phyloP scores from a whole-genome alignment of 92 coral and sea anemone genomes.

The Blastomussa wellsi region DNA sequence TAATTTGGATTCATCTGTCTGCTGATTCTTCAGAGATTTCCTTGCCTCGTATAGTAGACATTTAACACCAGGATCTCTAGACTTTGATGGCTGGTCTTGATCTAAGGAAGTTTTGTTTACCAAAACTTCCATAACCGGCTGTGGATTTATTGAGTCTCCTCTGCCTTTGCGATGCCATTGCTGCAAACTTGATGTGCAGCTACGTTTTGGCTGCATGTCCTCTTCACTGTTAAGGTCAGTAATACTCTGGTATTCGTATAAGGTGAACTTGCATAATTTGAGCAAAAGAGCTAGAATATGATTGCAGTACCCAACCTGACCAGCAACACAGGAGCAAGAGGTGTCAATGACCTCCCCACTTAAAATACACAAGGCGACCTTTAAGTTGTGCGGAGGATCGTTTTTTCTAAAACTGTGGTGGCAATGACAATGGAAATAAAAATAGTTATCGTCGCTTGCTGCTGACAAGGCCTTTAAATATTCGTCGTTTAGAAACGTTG shows the following conservation, averaged over 20 bases:
- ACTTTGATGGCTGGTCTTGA: not conserved
- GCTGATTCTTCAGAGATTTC: conserved; percentile 19
- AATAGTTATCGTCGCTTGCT: conserved; percentile 32
- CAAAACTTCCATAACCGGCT: conserved; percentile 43
- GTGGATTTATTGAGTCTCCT: conserved; percentile 6
- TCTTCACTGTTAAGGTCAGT: not conserved
- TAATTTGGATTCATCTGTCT: conserved; percentile 40
- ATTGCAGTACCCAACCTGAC: conserved; percentile 53
- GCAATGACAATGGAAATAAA: conserved; percentile 29
- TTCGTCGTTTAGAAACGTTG: conserved; percentile 39
- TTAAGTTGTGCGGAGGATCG: conserved; percentile 44
- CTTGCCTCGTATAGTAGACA: conserved; percentile 30
- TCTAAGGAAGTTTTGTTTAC: conserved; percentile 34
- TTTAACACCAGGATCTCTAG: not conserved
- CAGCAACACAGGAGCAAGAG: conserved; percentile 36
- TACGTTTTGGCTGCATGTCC: not conserved
- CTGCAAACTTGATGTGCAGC: not conserved
- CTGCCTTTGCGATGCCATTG: conserved; percentile 16
- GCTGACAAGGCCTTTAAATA: conserved; percentile 37
- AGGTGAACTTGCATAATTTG: not conserved
- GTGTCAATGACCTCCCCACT: conserved; percentile 9
- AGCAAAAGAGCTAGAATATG: conserved; percentile 46
- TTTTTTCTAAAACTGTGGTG: conserved; percentile 56
- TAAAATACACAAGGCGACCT: conserved; percentile 29
- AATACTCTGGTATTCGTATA: not conserved